Base-by-base conservation (phyloP, 2,113 vertebrate species). In the mouse (Mus musculus) region DNA sequence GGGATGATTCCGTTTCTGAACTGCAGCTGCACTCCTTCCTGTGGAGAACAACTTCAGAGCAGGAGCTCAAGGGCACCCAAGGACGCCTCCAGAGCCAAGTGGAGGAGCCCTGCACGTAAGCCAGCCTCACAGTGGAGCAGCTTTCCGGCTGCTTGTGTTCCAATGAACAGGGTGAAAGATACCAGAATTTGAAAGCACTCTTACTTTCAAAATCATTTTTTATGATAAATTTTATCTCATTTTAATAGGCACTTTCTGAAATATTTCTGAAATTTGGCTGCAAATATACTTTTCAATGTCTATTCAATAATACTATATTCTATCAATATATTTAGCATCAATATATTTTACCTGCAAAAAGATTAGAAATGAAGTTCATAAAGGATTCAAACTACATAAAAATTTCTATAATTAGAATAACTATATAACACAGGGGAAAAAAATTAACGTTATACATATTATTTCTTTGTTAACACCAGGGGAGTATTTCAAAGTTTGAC, bases 161-260 rank as follows among this genome's bases (percentile, higher is more conserved):
- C 26, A 49, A 7, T 59, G 91, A 81, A 42, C 13, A 61, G 3
- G 14, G 36, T n/a, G 9, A 39, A 80, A 90, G 16, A 77, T 5
- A 86, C 11, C 30, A 49, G 46, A 89, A 80, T 85, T 71, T 95
- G 30, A 86, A 90, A 82, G 52, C 33, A 91, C 36, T 49, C 11
- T 93, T 94, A 80, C 46, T 86, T 90, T 96, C 52, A 93, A 95
- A 96, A 92, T 69, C 10, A 95, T 28, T 95, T 94, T 56, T 17
- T 93, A 26, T 59, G 39, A 95, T 42, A 88, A 69, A 69, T 88
- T 94, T 82, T 73, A 94, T 46, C 24, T 77, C 10, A 13, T 87
- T 2, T 77, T 89, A 88, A 88, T 17, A 86, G 76, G 63, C 17
- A 92, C 46, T 94, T 95, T 76, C 86, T 52, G 91, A 97, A 93